Evolutionary conservation across 64 coral and sea anemone species (phyloP).

Genomic region (Dendronephthya gigantea): DNA sequence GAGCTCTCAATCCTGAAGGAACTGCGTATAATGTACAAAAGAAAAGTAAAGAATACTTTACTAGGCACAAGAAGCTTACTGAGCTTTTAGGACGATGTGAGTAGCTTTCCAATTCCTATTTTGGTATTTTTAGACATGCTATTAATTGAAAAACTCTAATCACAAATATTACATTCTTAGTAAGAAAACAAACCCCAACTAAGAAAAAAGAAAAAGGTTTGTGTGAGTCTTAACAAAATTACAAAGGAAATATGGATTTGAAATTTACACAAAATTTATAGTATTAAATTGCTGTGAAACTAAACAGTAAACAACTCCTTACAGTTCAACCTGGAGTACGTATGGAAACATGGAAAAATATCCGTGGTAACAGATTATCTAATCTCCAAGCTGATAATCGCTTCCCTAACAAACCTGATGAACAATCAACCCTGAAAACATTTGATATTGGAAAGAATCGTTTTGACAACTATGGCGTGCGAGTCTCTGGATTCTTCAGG

Average conservation of each 20-base stretch:
- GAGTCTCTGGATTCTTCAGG: background rate
- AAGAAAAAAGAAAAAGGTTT: background rate
- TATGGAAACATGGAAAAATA: background rate
- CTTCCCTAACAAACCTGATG: background rate
- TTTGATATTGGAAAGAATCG: background rate
- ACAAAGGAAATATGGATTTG: too few relatives aligned
- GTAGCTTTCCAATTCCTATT: background rate
- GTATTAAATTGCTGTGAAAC: too few relatives aligned
- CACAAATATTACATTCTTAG: background rate
- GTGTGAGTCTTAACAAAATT: background rate
- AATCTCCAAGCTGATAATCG: background rate
- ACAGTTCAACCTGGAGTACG: background rate
- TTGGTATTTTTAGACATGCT: background rate
- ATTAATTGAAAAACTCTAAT: background rate
- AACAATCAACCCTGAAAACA: background rate
- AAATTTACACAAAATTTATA: too few relatives aligned
- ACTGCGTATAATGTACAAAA: background rate
- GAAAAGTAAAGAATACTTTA: background rate
- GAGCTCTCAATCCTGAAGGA: background rate
- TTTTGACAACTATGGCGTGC: background rate
- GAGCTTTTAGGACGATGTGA: background rate
- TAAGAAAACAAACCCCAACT: background rate
- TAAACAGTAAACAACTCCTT: background rate
- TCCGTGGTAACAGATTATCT: background rate
- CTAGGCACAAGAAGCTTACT: background rate